Conservation (phyloP, 1,140 invertebrate genomes). For the Sweltsa coloradensis region DNA sequence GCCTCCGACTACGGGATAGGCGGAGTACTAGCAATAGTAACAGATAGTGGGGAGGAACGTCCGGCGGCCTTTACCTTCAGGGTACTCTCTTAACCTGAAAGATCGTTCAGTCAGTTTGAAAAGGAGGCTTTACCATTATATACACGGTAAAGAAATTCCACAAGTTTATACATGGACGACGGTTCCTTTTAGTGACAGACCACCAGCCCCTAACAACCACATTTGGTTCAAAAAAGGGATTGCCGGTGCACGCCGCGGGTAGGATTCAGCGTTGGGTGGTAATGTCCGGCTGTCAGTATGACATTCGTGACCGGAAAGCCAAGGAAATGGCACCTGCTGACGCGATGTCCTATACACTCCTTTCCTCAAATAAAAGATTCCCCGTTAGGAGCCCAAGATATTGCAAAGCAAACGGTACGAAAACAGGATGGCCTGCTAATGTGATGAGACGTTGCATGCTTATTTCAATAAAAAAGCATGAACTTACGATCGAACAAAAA, state of each 20-base stretch:
- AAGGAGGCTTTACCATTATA: too few species aligned
- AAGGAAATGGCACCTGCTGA: neutral
- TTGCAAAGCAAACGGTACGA: neutral
- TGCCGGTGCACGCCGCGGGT: neutral
- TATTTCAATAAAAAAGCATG: neutral
- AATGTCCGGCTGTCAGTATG: neutral
- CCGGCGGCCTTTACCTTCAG: too few species aligned
- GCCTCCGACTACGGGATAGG: too few species aligned
- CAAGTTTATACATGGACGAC: too few species aligned
- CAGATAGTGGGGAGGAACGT: too few species aligned
- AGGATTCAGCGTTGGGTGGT: neutral
- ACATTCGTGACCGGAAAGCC: neutral
- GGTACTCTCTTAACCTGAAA: too few species aligned
- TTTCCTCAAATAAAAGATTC: neutral
- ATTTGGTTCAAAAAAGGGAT: neutral
- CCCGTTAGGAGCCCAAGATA: neutral
- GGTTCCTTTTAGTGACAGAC: too few species aligned
- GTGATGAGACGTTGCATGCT: neutral
- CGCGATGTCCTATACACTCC: neutral
- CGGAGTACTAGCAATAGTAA: too few species aligned
- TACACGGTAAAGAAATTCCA: too few species aligned
- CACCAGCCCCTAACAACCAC: too few species aligned
- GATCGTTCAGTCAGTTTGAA: too few species aligned
- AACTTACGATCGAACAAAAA: neutral
- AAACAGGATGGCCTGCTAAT: neutral